Base-by-base conservation (phyloP, 2,797 vertebrate species). In the Pampus argenteus region DNA sequence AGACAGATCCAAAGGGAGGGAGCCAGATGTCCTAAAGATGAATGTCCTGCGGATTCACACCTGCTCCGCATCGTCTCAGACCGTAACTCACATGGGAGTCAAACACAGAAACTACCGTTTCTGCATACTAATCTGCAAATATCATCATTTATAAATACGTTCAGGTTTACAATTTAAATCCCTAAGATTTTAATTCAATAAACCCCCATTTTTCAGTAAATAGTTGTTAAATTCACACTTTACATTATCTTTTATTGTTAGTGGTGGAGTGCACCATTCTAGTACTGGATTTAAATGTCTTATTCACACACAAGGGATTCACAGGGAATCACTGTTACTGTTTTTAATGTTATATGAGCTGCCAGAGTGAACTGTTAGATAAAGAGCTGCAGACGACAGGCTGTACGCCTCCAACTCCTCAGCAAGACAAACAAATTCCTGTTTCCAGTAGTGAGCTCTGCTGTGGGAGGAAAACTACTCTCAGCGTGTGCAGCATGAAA, bases 1-100 rank as follows among this genome's bases (percentile, higher is more conserved):
- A 64, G 63, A 40, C 36, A 1, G 28, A 71, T 18, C 42, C 18
- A 54, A 38, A 55, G 40, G 22, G 22, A 59, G 6, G 5, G 38
- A 51, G 64, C 8, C 18, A 36, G 66, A 52, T 55, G 73, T 68
- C 69, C 74, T 78, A 71, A 83, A 85, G 83, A 84, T 82, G 71
- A 88, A 62, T 3, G 49, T 70, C 66, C 74, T 14, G 0, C 58
- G 69, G 75, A 67, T 70, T 81, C 70, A 77, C 78, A 82, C 82
- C 81, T 83, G 79, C 80, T 87, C 74, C 64, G 68, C 45, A 22
- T 82, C 42, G 18, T 57, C 64, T 74, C 66, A 34, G 64, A 62
- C 77, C 34, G 57, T 8, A 8, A 49, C 34, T 55, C 69, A 73
- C 67, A 54, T 22, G 55, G 59, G 47, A 74, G 42, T 47, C 49